Percentiles rank a stretch among this genome's conserved stretches.
Conservation (phyloP, 2,113 vertebrate genomes). For the Larimichthys polyactis region DNA sequence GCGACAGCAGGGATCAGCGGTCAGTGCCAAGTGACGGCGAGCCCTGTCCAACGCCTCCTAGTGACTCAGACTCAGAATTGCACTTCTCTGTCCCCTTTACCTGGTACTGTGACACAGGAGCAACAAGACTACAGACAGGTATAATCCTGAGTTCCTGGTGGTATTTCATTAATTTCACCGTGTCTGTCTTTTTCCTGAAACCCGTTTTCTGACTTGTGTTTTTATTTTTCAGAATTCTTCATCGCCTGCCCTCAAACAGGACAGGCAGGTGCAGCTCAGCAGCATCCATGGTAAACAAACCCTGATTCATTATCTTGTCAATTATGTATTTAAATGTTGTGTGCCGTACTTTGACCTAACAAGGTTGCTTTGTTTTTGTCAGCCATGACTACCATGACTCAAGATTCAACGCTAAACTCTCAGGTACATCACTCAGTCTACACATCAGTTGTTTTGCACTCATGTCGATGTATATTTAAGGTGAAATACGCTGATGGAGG, state of each 20-base stretch:
- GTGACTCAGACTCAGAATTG: constrained; percentile 90
- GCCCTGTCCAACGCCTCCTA: constrained; percentile 90
- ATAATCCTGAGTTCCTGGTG: fast-evolving
- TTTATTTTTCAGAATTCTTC: constrained; percentile 74
- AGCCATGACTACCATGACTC: constrained; percentile 72
- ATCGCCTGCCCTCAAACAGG: constrained; percentile 83
- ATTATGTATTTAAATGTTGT: background rate
- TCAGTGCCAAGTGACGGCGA: constrained; percentile 83
- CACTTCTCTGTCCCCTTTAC: constrained; percentile 70
- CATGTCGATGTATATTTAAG: background rate
- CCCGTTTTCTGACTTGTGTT: background rate
- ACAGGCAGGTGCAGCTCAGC: constrained; percentile 83
- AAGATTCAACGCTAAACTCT: constrained; percentile 72
- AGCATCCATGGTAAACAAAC: constrained; percentile 85
- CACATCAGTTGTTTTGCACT: background rate
- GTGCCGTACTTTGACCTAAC: constrained; percentile 1
- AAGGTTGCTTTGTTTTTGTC: constrained; percentile 17
- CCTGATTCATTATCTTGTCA: background rate
- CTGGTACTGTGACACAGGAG: constrained; percentile 58
- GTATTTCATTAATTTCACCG: background rate
- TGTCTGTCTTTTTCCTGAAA: background rate
- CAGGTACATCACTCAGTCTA: constrained; percentile 61
- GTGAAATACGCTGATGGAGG: no score
- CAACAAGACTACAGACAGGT: constrained; percentile 78
- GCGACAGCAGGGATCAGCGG: constrained; percentile 83